phyloP scores from a whole-genome alignment of 2,888 invertebrate genomes.

The Cerastis rubricosa region DNA sequence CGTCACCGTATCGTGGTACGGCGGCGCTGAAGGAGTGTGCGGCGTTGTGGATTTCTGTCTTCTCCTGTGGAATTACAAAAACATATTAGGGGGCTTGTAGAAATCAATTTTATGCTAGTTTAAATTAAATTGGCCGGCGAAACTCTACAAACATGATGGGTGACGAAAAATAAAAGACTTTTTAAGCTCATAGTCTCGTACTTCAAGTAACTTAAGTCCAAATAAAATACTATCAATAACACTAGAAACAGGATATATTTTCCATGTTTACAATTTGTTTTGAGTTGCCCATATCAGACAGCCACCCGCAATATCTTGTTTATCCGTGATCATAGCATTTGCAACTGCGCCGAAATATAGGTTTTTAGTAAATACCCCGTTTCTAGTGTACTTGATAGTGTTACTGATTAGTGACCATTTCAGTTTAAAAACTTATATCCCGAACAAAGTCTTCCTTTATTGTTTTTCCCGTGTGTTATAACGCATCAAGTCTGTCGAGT shows the following conservation, averaged over 20 bases:
- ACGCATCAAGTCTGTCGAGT: not conserved
- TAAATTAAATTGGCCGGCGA: not conserved
- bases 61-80: slow-evolving; percentile 72
- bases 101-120: not conserved
- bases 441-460: not conserved
- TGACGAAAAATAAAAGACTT: not conserved
- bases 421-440: too few species aligned
- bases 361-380: too few species aligned
- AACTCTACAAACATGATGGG: not conserved
- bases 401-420: too few species aligned
- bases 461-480: not conserved
- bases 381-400: too few species aligned
- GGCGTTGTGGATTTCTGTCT: slow-evolving; percentile 91
- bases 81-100: not conserved
- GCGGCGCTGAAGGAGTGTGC: slow-evolving; percentile 93
- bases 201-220: not conserved
- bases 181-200: not conserved
- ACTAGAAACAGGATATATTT: too few species aligned
- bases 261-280: too few species aligned
- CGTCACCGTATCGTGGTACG: slow-evolving; percentile 89
- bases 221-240: not conserved
- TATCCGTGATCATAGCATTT: too few species aligned
- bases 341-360: too few species aligned
- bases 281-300: too few species aligned
- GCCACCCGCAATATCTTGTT: too few species aligned